Base-by-base conservation (phyloP, 2,797 vertebrate genomes). In the Ataeniobius toweri region DNA sequence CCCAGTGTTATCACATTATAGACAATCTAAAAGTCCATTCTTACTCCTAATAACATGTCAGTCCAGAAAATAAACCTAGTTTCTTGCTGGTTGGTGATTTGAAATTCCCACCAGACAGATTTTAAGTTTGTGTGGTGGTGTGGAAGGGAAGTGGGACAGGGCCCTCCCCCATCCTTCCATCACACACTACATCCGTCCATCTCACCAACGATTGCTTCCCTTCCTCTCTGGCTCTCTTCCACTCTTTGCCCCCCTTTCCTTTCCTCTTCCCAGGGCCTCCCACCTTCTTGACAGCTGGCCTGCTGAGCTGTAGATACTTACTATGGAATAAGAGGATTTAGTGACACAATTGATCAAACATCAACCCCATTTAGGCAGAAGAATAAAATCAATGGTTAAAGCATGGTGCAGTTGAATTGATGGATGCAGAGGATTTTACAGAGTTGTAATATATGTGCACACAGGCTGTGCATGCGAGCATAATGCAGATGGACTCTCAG, bases 211-310 rank as follows among this genome's bases (percentile, higher is more conserved):
- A 3, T 76, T 61, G 73, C 80, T 77, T 71, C 80, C 80, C 71
- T 68, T 74, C 76, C 71, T 76, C 73, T 85, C 76, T 87, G 80
- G 78, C 83, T 79, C 63, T 67, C 18, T 67, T 67, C 63, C 63
- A 67, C 63, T 41, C 28, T 8, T 39, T 1, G 18, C 18, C 31
- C 80, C 12, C 18, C 76, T 78, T 65, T 55, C 41, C 74, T 79
- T 65, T 55, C 41, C 74, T 56, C 81, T 78, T 71, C 2, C 20
- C 63, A 41, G 63, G 59, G 83, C 88, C 86, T 92, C 90, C 92
- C 89, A 92, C 91, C 93, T 92, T 91, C 90, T 93, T 93, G 94
- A 95, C 95, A 95, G 95, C 93, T 95, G 94, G 95, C 92, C 89
- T 75, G 83, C 87, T 91, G 91, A 90, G 91, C 91, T 91, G 84